Evolutionary conservation across 2,888 invertebrate species (phyloP).

Genomic region (Drosophila ezoana): DNA sequence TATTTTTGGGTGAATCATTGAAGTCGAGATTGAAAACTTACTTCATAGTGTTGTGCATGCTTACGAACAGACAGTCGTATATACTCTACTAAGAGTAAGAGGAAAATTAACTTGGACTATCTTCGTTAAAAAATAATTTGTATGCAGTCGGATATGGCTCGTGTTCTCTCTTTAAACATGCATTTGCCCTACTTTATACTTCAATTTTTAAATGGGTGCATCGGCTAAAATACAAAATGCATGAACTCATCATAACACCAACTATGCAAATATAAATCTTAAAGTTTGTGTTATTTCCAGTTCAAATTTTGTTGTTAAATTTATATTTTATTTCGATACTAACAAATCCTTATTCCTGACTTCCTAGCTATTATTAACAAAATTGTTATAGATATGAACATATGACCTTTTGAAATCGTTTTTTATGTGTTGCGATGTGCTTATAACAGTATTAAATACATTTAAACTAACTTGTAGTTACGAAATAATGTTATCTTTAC

Average conservation of each 20-base stretch:
- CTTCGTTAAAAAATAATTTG: too few relatives aligned
- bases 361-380: neutral
- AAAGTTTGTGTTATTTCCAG: neutral
- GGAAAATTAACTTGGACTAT: too few relatives aligned
- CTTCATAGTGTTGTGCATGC: too few relatives aligned
- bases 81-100: too few relatives aligned
- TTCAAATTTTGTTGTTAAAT: neutral
- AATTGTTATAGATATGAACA: conserved; percentile 11
- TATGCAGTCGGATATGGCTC: too few relatives aligned
- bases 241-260: neutral
- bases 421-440: conserved; percentile 12
- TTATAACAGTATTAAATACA: neutral
- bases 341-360: neutral
- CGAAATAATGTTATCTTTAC: conserved; percentile 16
- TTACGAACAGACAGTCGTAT: too few relatives aligned
- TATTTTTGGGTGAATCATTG: too few relatives aligned
- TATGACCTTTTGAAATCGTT: conserved; percentile 7
- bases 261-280: neutral
- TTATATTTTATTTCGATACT: neutral
- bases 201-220: too few relatives aligned
- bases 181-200: too few relatives aligned
- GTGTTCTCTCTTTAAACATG: too few relatives aligned
- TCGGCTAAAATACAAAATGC: neutral
- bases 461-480: conserved; percentile 1
- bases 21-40: too few relatives aligned